Evolutionary conservation across 2,797 vertebrate genomes (phyloP).

Genomic region (Spheniscus humboldti): DNA sequence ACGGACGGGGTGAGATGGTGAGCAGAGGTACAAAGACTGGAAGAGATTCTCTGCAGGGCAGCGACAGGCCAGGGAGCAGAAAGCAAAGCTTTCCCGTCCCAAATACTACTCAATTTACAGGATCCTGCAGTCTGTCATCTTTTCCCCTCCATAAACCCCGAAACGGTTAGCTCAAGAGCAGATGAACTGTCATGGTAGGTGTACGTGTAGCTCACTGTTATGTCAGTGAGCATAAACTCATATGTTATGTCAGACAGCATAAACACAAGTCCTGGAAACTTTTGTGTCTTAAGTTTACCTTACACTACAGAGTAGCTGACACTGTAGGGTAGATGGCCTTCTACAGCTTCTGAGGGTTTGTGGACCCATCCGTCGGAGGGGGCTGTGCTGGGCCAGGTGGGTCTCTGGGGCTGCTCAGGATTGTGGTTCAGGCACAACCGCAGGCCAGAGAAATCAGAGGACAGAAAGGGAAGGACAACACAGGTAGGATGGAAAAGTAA

Average conservation of each 20-base stretch:
- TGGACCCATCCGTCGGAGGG: rapidly evolving
- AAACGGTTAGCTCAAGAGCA: background rate
- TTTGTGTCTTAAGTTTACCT: background rate
- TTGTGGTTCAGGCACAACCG: background rate
- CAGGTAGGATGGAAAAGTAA: background rate
- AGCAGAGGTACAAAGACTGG: background rate
- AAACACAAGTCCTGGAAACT: background rate
- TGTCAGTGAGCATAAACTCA: too few relatives aligned
- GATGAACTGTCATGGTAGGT: background rate
- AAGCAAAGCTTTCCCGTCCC: background rate
- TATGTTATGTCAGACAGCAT: background rate
- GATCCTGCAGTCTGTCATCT: background rate
- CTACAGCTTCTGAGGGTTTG: background rate
- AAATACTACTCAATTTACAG: background rate
- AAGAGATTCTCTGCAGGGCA: background rate
- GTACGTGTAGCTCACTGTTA: rapidly evolving
- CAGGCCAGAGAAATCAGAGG: background rate
- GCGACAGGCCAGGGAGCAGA: background rate
- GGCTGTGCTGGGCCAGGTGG: background rate
- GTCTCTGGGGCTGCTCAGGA: background rate
- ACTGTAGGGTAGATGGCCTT: rapidly evolving
- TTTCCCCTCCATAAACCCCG: background rate
- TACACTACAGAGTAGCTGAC: background rate
- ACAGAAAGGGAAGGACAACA: background rate
- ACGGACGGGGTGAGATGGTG: background rate